Percentiles rank a stretch among this genome's conserved stretches.
Conservation (phyloP, 2,888 invertebrate species). For the Ptilodon capucinus region DNA sequence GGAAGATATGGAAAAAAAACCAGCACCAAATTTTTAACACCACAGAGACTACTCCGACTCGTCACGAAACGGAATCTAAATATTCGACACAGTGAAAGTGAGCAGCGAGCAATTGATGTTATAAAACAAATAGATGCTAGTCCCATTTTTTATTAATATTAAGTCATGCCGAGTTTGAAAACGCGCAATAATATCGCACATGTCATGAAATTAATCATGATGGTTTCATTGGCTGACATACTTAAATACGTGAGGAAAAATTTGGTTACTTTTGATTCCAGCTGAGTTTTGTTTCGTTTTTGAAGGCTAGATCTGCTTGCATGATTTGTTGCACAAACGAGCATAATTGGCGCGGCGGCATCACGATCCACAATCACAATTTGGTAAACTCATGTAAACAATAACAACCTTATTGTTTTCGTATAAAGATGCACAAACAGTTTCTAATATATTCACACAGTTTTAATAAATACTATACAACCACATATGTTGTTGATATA, state of each 20-base stretch:
- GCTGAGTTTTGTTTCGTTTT: conserved; percentile 58
- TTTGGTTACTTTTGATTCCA: conserved; percentile 61
- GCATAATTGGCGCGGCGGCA: conserved; percentile 49
- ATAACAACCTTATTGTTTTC: conserved; percentile 8
- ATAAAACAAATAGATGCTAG: conserved; percentile 50
- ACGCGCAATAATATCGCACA: conserved; percentile 18
- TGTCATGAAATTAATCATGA: conserved; percentile 1
- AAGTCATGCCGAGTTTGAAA: conserved; percentile 22
- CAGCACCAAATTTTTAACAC: conserved; percentile 51
- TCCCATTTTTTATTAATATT: conserved; percentile 33
- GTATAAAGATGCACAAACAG: conserved; percentile 2
- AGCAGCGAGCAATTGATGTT: conserved; percentile 60
- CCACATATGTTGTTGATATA: not conserved
- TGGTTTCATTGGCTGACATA: not conserved
- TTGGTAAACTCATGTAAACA: conserved; percentile 10
- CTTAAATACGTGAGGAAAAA: conserved; percentile 31
- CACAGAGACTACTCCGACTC: conserved; percentile 47
- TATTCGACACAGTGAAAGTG: conserved; percentile 71
- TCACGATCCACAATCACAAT: conserved; percentile 47
- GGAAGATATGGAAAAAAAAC: conserved; percentile 47
- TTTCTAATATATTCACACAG: not conserved
- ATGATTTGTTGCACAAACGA: conserved; percentile 55
- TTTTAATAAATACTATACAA: conserved; percentile 7
- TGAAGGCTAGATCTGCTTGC: conserved; percentile 58
- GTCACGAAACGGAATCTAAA: conserved; percentile 69